Evolutionary conservation across 2,113 vertebrate species (phyloP).

Genomic region (Nycticorax nycticorax): DNA sequence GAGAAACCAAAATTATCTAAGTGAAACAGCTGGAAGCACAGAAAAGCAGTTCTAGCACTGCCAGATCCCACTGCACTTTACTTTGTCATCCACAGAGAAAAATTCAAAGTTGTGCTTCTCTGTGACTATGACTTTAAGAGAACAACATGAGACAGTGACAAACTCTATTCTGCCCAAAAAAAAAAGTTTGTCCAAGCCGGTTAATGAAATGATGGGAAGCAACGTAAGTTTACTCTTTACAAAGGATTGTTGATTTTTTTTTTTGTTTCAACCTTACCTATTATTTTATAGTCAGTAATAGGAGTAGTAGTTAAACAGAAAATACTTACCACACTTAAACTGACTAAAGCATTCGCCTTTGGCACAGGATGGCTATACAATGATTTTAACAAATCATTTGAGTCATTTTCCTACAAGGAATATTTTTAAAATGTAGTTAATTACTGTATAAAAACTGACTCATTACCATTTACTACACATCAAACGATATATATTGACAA

Average conservation of each 20-base stretch:
- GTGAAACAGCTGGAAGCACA: not conserved
- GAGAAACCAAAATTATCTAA: slow-evolving; percentile 16
- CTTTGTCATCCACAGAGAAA: not conserved
- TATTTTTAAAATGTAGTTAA: slow-evolving; percentile 28
- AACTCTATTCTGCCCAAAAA: not conserved
- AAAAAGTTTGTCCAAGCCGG: not conserved
- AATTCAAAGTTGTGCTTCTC: slow-evolving; percentile 11
- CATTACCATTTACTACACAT: not conserved
- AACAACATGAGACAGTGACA: not conserved
- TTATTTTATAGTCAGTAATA: not conserved
- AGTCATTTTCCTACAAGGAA: slow-evolving; percentile 86
- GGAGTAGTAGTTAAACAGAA: not conserved
- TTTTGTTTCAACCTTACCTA: not conserved
- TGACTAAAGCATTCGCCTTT: slow-evolving; percentile 89
- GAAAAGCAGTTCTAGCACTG: not conserved
- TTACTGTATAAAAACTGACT: not conserved
- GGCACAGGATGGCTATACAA: slow-evolving; percentile 91
- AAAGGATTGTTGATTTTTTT: accelerated
- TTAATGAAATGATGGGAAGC: not conserved
- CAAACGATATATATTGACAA: not conserved
- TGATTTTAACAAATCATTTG: slow-evolving; percentile 90
- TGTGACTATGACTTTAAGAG: not conserved
- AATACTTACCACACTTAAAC: slow-evolving; percentile 91
- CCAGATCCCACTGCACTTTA: not conserved
- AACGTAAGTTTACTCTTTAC: not conserved